phyloP scores from a whole-genome alignment of 2,888 invertebrate genomes.

The Ommatoiulus sabulosus region DNA sequence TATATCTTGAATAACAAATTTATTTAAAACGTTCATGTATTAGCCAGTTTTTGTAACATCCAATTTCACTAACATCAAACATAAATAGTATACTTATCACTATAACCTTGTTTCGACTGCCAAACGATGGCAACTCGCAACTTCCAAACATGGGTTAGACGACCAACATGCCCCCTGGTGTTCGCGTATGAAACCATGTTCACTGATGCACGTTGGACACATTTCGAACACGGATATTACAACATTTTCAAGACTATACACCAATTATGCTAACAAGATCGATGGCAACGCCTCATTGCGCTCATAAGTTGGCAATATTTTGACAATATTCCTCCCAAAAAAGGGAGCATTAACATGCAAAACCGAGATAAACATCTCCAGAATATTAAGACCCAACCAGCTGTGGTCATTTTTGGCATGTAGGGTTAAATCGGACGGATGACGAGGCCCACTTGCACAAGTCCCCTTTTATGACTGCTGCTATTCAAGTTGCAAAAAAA shows the following conservation, averaged over 20 bases:
- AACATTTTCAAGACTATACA: neutral
- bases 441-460: neutral
- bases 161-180: too few species aligned
- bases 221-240: neutral
- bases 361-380: neutral
- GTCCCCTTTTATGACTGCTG: constrained; percentile 9
- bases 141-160: too few species aligned
- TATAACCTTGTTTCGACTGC: neutral
- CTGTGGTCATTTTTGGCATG: constrained; percentile 15
- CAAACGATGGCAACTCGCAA: too few species aligned
- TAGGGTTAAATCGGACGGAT: constrained; percentile 4
- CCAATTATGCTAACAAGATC: neutral
- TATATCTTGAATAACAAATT: too few species aligned
- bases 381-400: neutral
- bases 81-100: neutral
- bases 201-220: too few species aligned
- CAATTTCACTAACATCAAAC: too few species aligned
- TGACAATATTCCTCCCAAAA: too few species aligned
- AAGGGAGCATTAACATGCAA: too few species aligned
- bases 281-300: neutral
- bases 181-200: too few species aligned
- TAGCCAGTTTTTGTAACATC: too few species aligned
- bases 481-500: neutral
- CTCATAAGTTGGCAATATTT: neutral
- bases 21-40: too few species aligned